Conservation (phyloP, 2,888 invertebrate genomes). For the Diaprepes abbreviatus region DNA sequence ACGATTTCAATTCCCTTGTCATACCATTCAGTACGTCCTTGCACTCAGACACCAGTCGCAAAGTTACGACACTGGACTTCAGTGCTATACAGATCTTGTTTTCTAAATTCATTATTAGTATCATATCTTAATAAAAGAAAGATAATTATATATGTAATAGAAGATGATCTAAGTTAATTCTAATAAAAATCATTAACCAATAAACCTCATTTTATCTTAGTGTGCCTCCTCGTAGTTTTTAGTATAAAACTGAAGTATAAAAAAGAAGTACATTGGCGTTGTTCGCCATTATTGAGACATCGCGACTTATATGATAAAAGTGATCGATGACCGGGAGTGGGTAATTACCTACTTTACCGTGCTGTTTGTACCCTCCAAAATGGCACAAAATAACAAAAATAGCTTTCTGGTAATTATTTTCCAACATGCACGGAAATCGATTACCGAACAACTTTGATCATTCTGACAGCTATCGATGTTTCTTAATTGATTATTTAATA, state of each 20-base stretch:
- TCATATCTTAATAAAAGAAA: too few species aligned
- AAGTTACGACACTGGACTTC: too few species aligned
- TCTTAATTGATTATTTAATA: too few species aligned
- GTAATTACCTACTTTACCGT: conserved; percentile 25
- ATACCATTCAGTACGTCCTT: too few species aligned
- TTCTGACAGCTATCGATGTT: conserved; percentile 9
- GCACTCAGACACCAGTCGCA: too few species aligned
- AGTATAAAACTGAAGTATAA: not conserved
- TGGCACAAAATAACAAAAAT: conserved; percentile 21
- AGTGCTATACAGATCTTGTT: too few species aligned
- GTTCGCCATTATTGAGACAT: conserved; percentile 25
- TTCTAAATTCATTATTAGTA: too few species aligned
- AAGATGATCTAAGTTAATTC: too few species aligned
- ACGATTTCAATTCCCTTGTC: too few species aligned
- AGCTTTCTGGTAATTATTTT: conserved; percentile 31
- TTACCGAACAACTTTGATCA: conserved; percentile 13
- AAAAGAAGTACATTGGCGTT: not conserved
- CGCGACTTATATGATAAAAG: conserved; percentile 29
- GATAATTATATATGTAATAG: too few species aligned
- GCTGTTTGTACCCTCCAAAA: conserved; percentile 29
- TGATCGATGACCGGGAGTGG: conserved; percentile 35
- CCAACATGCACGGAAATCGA: conserved; percentile 38
- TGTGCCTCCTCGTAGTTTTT: not conserved
- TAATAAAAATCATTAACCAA: not conserved
- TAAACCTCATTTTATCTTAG: conserved; percentile 1